These are phyloP conservation scores for Cactoblastis cactorum DNA, from an alignment of 2,888 invertebrate genomes.

Conservation along the genomic window DNA sequence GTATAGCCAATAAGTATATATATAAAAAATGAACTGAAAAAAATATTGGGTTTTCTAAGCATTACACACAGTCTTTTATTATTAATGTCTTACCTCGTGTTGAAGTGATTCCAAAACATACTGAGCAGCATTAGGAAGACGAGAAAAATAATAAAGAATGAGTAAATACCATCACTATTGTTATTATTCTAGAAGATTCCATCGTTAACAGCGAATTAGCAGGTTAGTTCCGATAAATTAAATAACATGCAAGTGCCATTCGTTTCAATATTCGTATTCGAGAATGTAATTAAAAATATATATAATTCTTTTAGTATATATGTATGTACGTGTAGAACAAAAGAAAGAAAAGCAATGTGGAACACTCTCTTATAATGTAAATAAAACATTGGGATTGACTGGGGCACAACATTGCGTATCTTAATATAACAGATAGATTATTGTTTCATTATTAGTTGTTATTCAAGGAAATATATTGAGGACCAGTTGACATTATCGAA, in stretches of 20 bases:
- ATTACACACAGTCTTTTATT: slow-evolving; percentile 50
- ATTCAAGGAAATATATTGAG: slow-evolving; percentile 15
- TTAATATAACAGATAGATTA: slow-evolving; percentile 47
- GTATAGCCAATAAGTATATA: slow-evolving; percentile 33
- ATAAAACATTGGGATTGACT: slow-evolving; percentile 81
- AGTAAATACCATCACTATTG: slow-evolving; percentile 61
- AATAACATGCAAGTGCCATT: slow-evolving; percentile 63
- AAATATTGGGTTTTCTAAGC: slow-evolving; percentile 29
- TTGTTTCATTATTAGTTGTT: slow-evolving; percentile 23
- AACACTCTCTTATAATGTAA: slow-evolving; percentile 61
- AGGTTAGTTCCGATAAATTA: slow-evolving; percentile 26
- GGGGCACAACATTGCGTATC: slow-evolving; percentile 91
- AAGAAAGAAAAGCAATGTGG: slow-evolving; percentile 59
- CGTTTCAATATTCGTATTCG: slow-evolving; percentile 28
- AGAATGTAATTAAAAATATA: slow-evolving; percentile 36
- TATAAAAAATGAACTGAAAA: slow-evolving; percentile 24
- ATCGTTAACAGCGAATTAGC: slow-evolving; percentile 10
- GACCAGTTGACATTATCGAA: slow-evolving; percentile 27
- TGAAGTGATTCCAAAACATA: slow-evolving; percentile 99
- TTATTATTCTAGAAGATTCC: slow-evolving; percentile 57
- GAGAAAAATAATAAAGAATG: slow-evolving; percentile 81
- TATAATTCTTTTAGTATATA: slow-evolving; percentile 31
- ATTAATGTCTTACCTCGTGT: slow-evolving; percentile 93
- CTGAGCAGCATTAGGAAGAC: slow-evolving; percentile 92
- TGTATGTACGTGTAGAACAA: slow-evolving; percentile 51